These are phyloP conservation scores for Drosophila takahashii DNA, from an alignment of 1,140 invertebrate species.

Conservation along the genomic window DNA sequence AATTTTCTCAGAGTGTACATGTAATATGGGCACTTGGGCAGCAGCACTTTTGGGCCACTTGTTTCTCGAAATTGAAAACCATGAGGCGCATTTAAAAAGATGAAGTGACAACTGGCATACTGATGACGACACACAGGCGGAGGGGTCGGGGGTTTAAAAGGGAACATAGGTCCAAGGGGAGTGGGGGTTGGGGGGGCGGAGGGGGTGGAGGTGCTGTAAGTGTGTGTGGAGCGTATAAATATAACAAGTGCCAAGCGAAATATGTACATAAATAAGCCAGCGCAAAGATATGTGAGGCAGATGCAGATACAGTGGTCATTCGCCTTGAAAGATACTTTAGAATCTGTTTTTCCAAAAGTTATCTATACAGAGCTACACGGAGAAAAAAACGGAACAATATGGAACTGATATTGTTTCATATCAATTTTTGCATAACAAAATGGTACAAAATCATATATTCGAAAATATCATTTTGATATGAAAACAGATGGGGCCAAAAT, in stretches of 20 bases:
- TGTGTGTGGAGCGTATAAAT: constrained; percentile 66
- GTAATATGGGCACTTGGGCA: constrained; percentile 52
- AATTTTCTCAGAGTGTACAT: constrained; percentile 10
- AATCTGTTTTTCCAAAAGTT: neutral
- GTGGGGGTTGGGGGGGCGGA: no score
- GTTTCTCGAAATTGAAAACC: constrained; percentile 63
- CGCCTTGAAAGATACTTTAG: neutral
- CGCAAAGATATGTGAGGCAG: constrained; percentile 13
- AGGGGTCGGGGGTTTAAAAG: neutral
- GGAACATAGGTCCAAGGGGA: neutral
- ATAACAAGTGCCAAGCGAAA: constrained; percentile 81
- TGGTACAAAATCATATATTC: no score
- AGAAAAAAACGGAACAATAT: no score
- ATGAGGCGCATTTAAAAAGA: constrained; percentile 69
- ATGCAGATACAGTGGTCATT: constrained; percentile 22
- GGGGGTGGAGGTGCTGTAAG: constrained; percentile 24
- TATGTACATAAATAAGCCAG: constrained; percentile 77
- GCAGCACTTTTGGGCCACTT: constrained; percentile 59
- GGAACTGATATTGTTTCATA: no score
- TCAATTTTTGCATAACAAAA: no score
- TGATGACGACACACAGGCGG: constrained; percentile 49
- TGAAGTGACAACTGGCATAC: constrained; percentile 74
- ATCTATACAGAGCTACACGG: no score
- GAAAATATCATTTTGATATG: no score
- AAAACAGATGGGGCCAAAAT: no score